These are phyloP conservation scores for Caenorhabditis virilis DNA, from an alignment of 2,888 invertebrate species.

Conservation along the genomic window DNA sequence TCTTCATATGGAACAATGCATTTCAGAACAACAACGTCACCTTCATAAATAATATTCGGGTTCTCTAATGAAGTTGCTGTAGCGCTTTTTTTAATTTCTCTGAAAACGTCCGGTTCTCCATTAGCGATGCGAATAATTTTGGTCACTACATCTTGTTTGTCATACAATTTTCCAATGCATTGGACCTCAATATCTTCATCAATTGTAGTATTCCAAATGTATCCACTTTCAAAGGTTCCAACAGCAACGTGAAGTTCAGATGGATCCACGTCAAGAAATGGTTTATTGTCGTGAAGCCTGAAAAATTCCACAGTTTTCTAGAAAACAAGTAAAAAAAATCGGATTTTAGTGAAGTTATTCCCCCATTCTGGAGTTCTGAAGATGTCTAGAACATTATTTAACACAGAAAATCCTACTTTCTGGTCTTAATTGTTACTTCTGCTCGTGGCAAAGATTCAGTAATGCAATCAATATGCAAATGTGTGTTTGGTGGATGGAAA, in stretches of 20 bases:
- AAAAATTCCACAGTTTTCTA: constrained; percentile 10
- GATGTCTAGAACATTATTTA: too few species aligned
- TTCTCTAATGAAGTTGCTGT: constrained; percentile 16
- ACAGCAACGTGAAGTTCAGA: constrained; percentile 1
- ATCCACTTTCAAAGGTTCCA: constrained; percentile 45
- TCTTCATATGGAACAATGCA: constrained; percentile 38
- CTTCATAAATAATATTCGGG: constrained; percentile 37
- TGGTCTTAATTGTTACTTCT: constrained; percentile 15
- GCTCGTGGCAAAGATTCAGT: constrained; percentile 35
- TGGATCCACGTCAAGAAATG: constrained; percentile 11
- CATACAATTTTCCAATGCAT: constrained; percentile 23
- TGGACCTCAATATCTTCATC: constrained; percentile 28
- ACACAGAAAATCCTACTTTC: constrained; percentile 4
- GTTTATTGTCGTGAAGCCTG: not conserved
- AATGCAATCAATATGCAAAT: constrained; percentile 36
- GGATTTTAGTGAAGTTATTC: too few species aligned
- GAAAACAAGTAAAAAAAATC: too few species aligned
- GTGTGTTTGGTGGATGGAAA: constrained; percentile 27
- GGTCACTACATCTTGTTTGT: constrained; percentile 7
- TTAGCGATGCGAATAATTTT: constrained; percentile 27
- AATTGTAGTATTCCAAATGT: constrained; percentile 28
- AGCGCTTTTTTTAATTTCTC: constrained; percentile 13
- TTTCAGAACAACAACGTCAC: constrained; percentile 34
- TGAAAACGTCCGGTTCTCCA: constrained; percentile 7
- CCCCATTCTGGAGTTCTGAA: too few species aligned